phyloP scores from a whole-genome alignment of 2,113 vertebrate species.

The Corvus hawaiiensis region DNA sequence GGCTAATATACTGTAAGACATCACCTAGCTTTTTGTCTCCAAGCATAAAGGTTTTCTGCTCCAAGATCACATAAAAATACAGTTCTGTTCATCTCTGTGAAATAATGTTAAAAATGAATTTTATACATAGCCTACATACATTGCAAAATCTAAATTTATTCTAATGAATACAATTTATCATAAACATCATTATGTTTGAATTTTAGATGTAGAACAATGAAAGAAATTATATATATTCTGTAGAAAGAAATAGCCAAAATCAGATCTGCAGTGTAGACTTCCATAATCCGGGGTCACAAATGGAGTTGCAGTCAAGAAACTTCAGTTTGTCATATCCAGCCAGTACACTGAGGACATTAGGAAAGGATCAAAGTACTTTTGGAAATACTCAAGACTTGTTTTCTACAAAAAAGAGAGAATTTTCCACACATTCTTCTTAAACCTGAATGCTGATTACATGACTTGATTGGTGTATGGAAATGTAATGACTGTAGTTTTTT shows the following conservation, averaged over 20 bases:
- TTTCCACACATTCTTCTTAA: background rate
- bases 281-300: background rate
- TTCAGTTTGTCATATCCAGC: background rate
- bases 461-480: background rate
- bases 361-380: background rate
- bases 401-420: background rate
- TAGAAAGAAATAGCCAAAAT: background rate
- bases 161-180: background rate
- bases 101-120: background rate
- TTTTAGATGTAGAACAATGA: background rate
- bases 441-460: background rate
- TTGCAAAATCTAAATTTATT: background rate
- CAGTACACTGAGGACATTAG: background rate
- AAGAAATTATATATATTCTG: background rate
- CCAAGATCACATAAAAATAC: background rate
- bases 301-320: background rate
- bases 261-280: background rate
- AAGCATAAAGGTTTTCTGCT: background rate
- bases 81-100: background rate
- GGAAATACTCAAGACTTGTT: background rate
- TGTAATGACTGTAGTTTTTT: background rate
- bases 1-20: background rate
- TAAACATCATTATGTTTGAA: background rate
- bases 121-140: background rate
- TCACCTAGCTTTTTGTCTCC: background rate